Base-by-base conservation (phyloP, 2,888 invertebrate genomes). In the Pristionchus exspectatus region DNA sequence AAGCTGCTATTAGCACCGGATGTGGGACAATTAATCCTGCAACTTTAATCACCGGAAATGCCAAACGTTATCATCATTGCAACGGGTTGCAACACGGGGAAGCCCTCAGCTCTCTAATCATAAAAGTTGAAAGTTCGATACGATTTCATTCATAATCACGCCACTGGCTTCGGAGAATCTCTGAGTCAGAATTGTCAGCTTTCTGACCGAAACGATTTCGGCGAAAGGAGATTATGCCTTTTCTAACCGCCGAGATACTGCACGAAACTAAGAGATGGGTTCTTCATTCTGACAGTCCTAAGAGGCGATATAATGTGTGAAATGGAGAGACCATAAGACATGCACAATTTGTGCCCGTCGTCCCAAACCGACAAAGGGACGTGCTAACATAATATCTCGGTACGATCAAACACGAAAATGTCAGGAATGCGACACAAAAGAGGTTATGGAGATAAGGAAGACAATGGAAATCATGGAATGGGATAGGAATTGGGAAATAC, bases 341-440 rank as follows among this genome's bases (percentile, higher is more conserved):
- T 50, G 44, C 9, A 50, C 44, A 50, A 50, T 12, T 50, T 50
- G 44, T 24, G 59, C 59, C 24, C 21, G 21, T 63, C 63, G 63
- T n/a, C 63, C 63, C 63, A 63, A 63, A 63, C 63, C 63, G 63
- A 63, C 63, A 63, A 63, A 63, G 63, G 63, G 63, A 24, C 5
- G n/a, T 10, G 59, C 59, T 50, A 12, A 59, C 59, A 59, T 21
- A 5, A 18, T 21, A 24, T n/a, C 63, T 63, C 63, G 63, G 63
- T 63, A 63, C 63, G 63, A 63, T 63, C 63, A 63, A 63, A 63
- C 63, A 63, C 63, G n/a, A n/a, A 63, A 63, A 63, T 63, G 63
- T n/a, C 63, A n/a, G 63, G 63, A 63, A 63, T 63, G 63, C 63
- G n/a, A n/a, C 63, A 63, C 63, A 63, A 63, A 63, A 63, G n/a